phyloP scores from a whole-genome alignment of 2,888 invertebrate species.

The Ischnus inquisitorius region DNA sequence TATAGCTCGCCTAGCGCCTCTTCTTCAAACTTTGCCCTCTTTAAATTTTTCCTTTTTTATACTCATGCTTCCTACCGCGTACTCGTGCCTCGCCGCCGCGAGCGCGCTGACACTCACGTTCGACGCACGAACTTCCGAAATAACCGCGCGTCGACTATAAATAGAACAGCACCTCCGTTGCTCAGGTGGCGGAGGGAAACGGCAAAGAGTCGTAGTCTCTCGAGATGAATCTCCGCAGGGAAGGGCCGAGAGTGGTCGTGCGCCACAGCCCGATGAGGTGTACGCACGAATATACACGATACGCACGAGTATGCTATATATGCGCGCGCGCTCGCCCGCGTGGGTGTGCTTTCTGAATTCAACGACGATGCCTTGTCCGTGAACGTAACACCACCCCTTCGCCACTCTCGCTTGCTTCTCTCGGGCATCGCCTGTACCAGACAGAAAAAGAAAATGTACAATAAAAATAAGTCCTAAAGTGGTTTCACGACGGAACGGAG shows the following conservation, averaged over 20 bases:
- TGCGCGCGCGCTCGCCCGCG: no score
- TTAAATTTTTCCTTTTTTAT: slow-evolving; percentile 1
- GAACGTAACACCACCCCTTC: slow-evolving; percentile 71
- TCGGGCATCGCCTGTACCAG: slow-evolving; percentile 68
- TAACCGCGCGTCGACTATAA: slow-evolving; percentile 62
- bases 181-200: slow-evolving; percentile 34
- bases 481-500: slow-evolving; percentile 72
- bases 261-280: slow-evolving; percentile 25
- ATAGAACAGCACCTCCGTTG: slow-evolving; percentile 54
- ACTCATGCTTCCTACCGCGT: slow-evolving; percentile 25
- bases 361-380: slow-evolving; percentile 55
- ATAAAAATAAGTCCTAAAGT: slow-evolving; percentile 80
- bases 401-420: slow-evolving; percentile 69
- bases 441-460: slow-evolving; percentile 75
- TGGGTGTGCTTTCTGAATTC: slow-evolving; percentile 60
- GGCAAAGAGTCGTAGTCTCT: slow-evolving; percentile 33
- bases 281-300: slow-evolving; percentile 3
- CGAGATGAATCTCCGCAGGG: slow-evolving; percentile 25
- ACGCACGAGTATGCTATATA: slow-evolving; percentile 2
- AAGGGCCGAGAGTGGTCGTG: slow-evolving; percentile 30
- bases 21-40: slow-evolving; percentile 59
- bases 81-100: slow-evolving; percentile 46
- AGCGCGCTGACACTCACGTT: slow-evolving; percentile 20
- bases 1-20: slow-evolving; percentile 40
- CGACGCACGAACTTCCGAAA: slow-evolving; percentile 59